Base-by-base conservation (phyloP, 2,888 invertebrate genomes). In the Cosmorhoe ocellata region DNA sequence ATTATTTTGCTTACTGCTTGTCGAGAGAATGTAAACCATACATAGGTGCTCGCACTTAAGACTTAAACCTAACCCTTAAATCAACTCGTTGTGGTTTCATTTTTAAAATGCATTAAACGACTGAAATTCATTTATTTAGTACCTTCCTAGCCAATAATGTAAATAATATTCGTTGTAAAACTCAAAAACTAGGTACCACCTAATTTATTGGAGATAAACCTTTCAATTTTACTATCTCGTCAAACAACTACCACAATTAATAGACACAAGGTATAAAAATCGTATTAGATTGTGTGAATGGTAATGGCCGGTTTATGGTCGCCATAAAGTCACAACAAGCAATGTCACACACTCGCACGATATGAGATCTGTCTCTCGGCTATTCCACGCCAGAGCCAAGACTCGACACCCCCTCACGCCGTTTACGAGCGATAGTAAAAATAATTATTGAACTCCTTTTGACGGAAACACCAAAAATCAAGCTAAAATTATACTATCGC, bases 251-350 rank as follows among this genome's bases (percentile, higher is more conserved):
- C 74, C 69, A 75, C 74, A 79, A 83, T 82, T 84, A 82, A 81
- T 79, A 81, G 70, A 74, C 66, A 72, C 53, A 65, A 71, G 69
- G 69, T 70, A 80, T 82, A 84, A 81, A 81, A 84, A 77, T 77
- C 75, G 78, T 78, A 81, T 81, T 77, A 81, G 74, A 79, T 75
- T 72, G 75, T 78, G 79, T 82, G 81, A 82, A 85, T 82, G 69
- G 77, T 80, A 80, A 82, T 78, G 69, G 73, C 66, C 69, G 60
- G 69, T 83, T 84, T 84, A 85, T 79, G 64, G 70, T 49, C 52
- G 59, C 71, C 64, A 79, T 85, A 82, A 84, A 86, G 71, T 66
- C 71, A 76, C 74, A 75, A 80, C 79, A 79, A 74, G 74, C 69
- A 56, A 71, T 74, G 76, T 80, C 78, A 71, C 74, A 69, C 69